Evolutionary conservation across 2,888 invertebrate species (phyloP).

Genomic region (Ellobium chinense): DNA sequence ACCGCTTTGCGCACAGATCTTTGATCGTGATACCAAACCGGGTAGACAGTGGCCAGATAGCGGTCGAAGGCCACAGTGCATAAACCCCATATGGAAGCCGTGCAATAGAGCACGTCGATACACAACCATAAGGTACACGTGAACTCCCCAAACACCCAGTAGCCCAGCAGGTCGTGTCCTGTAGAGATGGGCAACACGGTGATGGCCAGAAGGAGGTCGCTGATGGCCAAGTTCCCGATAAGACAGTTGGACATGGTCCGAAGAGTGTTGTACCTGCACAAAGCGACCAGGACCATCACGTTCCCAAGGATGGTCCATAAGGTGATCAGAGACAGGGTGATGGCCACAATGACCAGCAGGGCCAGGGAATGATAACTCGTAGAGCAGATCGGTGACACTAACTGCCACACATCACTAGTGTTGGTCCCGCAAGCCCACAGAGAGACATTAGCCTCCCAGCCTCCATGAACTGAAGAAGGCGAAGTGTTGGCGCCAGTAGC

Average conservation of each 20-base stretch:
- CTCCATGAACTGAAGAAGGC: not conserved
- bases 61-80: constrained; percentile 79
- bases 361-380: constrained; percentile 62
- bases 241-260: constrained; percentile 78
- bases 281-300: constrained; percentile 74
- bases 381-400: constrained; percentile 65
- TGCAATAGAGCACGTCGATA: constrained; percentile 78
- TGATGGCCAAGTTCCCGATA: constrained; percentile 78
- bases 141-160: constrained; percentile 77
- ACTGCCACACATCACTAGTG: constrained; percentile 56
- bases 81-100: constrained; percentile 79
- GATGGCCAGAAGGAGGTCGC: constrained; percentile 77
- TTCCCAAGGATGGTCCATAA: constrained; percentile 77
- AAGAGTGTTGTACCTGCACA: constrained; percentile 72
- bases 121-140: constrained; percentile 76
- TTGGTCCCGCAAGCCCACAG: constrained; percentile 59
- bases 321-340: constrained; percentile 70
- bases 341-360: constrained; percentile 66
- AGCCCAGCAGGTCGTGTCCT: constrained; percentile 75
- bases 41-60: constrained; percentile 79
- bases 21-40: constrained; percentile 78
- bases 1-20: constrained; percentile 73
- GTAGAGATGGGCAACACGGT: constrained; percentile 78
- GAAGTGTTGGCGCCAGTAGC: not conserved
- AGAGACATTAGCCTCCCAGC: not conserved